phyloP scores from a whole-genome alignment of 2,888 invertebrate species.

The Athripsodes cinereus region DNA sequence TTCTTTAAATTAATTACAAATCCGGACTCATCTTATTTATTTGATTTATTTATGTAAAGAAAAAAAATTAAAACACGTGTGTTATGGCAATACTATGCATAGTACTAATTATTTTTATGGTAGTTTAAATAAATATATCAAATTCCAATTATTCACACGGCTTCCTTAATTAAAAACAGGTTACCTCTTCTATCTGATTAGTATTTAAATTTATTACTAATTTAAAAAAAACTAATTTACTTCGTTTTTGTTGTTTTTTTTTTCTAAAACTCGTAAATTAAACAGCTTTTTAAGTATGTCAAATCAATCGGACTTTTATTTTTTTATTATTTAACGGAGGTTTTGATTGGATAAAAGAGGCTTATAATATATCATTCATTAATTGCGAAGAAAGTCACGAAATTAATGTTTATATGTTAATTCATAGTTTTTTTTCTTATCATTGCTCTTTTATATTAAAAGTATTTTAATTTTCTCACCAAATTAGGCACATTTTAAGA shows the following conservation, averaged over 20 bases:
- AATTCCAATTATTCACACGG: not conserved
- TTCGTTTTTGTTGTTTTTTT: no score
- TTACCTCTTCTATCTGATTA: not conserved
- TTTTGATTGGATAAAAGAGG: no score
- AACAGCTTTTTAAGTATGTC: not conserved
- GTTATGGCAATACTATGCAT: not conserved
- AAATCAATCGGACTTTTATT: not conserved
- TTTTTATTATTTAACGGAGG: not conserved
- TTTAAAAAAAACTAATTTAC: not conserved
- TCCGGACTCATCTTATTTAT: no score
- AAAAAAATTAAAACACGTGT: slow-evolving; percentile 1
- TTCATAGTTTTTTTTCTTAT: no score
- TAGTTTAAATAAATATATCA: not conserved
- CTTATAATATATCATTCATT: no score
- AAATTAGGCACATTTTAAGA: no score
- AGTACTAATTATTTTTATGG: not conserved
- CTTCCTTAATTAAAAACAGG: not conserved
- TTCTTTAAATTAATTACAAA: not conserved
- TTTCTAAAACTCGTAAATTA: not conserved
- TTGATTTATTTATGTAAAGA: no score
- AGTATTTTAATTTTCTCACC: no score
- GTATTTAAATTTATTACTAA: not conserved
- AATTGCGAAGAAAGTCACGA: no score
- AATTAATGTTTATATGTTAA: no score
- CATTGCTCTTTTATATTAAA: no score